phyloP scores from a whole-genome alignment of 64 coral and sea anemone species.

The Montipora capricornis region DNA sequence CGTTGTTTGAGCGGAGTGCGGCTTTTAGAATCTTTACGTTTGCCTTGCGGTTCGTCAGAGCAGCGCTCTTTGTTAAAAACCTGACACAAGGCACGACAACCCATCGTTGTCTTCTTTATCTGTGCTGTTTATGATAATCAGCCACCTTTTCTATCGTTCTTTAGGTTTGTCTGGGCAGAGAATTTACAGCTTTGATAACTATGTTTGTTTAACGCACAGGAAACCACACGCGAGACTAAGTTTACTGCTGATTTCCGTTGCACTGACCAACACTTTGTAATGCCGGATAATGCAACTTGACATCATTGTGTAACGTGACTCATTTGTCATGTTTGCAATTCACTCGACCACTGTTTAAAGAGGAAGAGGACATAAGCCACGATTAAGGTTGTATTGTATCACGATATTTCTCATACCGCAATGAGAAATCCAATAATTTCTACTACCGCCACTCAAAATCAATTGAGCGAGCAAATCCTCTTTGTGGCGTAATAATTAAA shows the following conservation, averaged over 20 bases:
- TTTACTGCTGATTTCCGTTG: background rate
- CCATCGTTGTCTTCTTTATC: background rate
- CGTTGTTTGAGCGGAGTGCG: slow-evolving; percentile 63
- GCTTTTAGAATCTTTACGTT: slow-evolving; percentile 7
- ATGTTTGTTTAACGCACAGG: background rate
- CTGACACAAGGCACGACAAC: background rate
- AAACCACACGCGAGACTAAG: background rate
- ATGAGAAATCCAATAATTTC: too few relatives aligned
- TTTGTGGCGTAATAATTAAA: too few relatives aligned
- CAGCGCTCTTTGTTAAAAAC: background rate
- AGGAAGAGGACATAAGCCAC: background rate
- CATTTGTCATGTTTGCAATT: background rate
- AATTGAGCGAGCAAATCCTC: too few relatives aligned
- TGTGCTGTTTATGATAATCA: background rate
- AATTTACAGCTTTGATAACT: background rate
- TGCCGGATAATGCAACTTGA: background rate
- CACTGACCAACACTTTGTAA: background rate
- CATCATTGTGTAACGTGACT: too few relatives aligned
- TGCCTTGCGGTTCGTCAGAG: background rate
- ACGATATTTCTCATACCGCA: too few relatives aligned
- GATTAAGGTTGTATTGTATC: too few relatives aligned
- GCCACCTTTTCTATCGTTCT: background rate
- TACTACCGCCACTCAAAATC: too few relatives aligned
- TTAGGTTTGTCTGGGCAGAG: background rate
- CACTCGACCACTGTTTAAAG: background rate